These are phyloP conservation scores for Eriosoma lanigerum DNA, from an alignment of 1,140 invertebrate genomes.

Conservation along the genomic window DNA sequence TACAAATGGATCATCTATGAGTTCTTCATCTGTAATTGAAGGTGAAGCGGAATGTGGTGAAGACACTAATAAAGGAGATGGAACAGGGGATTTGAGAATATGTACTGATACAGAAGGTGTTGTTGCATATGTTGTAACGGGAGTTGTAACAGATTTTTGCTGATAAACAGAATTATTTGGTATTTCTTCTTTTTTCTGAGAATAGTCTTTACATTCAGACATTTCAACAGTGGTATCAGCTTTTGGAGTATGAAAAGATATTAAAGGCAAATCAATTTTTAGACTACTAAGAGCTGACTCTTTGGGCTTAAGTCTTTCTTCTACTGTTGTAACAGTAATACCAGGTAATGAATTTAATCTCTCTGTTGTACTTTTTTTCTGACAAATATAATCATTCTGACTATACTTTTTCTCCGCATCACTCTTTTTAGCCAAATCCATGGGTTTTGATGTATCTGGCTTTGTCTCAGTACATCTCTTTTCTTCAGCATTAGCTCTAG, in stretches of 20 bases:
- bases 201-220: constrained; percentile 57
- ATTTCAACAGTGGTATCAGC: constrained; percentile 51
- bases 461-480: constrained; percentile 40
- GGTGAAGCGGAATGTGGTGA: constrained; percentile 77
- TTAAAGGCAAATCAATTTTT: constrained; percentile 55
- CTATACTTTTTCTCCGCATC: constrained; percentile 45
- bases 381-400: constrained; percentile 29
- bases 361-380: constrained; percentile 42
- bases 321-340: constrained; percentile 40
- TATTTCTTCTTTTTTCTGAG: constrained; percentile 59
- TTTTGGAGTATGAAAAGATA: constrained; percentile 39
- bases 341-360: constrained; percentile 43
- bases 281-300: constrained; percentile 54
- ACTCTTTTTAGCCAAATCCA: constrained; percentile 53
- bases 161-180: constrained; percentile 19
- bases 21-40: constrained; percentile 81
- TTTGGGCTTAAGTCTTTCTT: constrained; percentile 45
- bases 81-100: constrained; percentile 76
- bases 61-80: constrained; percentile 62
- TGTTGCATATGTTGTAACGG: constrained; percentile 21
- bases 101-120: constrained; percentile 72
- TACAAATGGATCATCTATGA: constrained; percentile 80
- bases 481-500: constrained; percentile 57
- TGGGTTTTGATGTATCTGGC: constrained; percentile 39
- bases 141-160: constrained; percentile 5